Conservation (phyloP, 2,113 vertebrate species). For the Hiodon alosoides region DNA sequence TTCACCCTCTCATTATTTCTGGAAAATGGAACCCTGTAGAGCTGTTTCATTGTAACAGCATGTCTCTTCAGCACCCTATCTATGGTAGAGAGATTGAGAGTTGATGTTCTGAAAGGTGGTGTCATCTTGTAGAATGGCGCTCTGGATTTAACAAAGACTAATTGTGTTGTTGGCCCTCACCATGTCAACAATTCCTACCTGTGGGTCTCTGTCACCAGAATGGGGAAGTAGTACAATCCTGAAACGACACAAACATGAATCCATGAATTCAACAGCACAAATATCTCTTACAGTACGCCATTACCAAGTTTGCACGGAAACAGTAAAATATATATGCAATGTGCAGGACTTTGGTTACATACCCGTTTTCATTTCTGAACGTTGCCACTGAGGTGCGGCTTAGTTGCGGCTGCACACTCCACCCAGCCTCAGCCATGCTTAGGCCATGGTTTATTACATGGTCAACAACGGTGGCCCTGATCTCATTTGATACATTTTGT, state of each 20-base stretch:
- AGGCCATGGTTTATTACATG: slow-evolving; percentile 16
- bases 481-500: slow-evolving; percentile 10
- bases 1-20: no score
- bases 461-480: not conserved
- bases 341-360: no score
- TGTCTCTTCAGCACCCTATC: no score
- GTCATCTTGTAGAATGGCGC: not conserved
- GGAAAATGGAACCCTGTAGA: no score
- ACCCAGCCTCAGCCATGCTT: slow-evolving; percentile 9
- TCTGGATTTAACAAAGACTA: slow-evolving; percentile 16
- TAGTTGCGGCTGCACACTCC: slow-evolving; percentile 16
- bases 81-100: not conserved
- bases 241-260: no score
- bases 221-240: no score
- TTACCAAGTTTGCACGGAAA: no score
- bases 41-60: no score
- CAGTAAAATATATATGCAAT: no score
- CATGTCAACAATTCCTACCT: slow-evolving; percentile 8
- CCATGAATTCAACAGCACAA: no score
- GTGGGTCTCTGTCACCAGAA: slow-evolving; percentile 11
- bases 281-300: no score
- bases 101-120: slow-evolving; percentile 18
- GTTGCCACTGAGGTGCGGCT: slow-evolving; percentile 1
- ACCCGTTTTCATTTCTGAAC: not conserved
- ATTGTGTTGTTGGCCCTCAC: no score